phyloP scores from a whole-genome alignment of 2,888 invertebrate genomes.

The Glaucopsyche alexis region DNA sequence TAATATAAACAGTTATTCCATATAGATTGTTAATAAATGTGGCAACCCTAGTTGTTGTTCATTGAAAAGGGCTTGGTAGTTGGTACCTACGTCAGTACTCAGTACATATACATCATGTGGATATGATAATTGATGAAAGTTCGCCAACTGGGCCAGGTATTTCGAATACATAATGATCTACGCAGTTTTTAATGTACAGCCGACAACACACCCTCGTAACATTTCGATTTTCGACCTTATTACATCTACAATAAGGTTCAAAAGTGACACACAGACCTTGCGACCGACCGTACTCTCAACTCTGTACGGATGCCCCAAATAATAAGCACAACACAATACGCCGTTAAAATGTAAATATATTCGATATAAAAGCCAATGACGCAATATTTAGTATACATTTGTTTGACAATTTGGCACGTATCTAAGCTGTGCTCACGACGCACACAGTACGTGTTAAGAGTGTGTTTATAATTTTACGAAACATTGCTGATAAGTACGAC shows the following conservation, averaged over 20 bases:
- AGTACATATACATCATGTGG: neutral
- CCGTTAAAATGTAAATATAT: neutral
- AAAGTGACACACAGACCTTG: neutral
- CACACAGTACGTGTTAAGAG: neutral
- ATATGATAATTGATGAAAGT: neutral
- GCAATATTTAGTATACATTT: neutral
- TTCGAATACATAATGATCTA: neutral
- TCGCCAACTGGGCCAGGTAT: neutral
- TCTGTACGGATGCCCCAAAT: neutral
- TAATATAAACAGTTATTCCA: too few relatives aligned
- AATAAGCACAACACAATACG: neutral
- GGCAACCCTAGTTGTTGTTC: neutral
- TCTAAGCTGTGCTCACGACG: neutral
- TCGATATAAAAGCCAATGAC: neutral
- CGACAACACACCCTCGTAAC: neutral
- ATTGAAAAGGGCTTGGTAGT: conserved; percentile 6
- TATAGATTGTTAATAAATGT: too few relatives aligned
- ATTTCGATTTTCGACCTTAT: neutral
- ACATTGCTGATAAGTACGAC: neutral
- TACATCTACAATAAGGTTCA: neutral
- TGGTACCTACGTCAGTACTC: too few relatives aligned
- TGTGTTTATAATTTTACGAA: neutral
- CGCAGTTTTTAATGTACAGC: neutral
- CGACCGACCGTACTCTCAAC: too few relatives aligned
- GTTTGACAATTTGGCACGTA: neutral